A percentile compares a stretch with the other conserved stretches of the same genome.
phyloP scores from a whole-genome alignment of 2,797 vertebrate genomes.

The Trachops cirrhosus region DNA sequence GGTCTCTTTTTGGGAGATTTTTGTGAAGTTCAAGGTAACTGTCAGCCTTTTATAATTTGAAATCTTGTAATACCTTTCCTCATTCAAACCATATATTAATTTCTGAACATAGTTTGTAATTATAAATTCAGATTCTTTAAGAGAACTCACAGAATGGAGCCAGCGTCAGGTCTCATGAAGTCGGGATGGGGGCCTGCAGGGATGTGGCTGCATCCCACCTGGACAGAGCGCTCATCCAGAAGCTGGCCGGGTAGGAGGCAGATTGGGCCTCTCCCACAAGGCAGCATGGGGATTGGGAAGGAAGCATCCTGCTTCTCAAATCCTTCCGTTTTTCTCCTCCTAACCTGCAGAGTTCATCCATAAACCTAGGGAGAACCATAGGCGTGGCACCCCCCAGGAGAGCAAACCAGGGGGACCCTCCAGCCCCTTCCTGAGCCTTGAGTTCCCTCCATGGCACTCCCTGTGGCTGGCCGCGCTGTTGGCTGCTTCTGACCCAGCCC shows the following conservation, averaged over 20 bases:
- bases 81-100: not conserved
- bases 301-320: not conserved
- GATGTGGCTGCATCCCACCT: not conserved
- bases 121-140: not conserved
- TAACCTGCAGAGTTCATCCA: not conserved
- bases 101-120: not conserved
- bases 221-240: not conserved
- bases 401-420: not conserved
- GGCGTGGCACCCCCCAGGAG: rapidly evolving
- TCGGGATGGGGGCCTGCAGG: rapidly evolving
- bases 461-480: not conserved
- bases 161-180: not conserved
- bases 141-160: not conserved
- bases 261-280: not conserved
- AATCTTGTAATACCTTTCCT: not conserved
- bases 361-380: not conserved
- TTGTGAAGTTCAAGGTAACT: not conserved
- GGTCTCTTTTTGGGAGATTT: not conserved
- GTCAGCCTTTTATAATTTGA: not conserved
- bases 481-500: not conserved
- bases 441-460: too few species aligned
- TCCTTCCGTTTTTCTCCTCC: not conserved
- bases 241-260: rapidly evolving
- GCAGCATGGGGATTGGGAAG: not conserved
- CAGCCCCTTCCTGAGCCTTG: rapidly evolving